These are phyloP conservation scores for Planococcus citri DNA, from an alignment of 1,140 invertebrate species.

Conservation along the genomic window DNA sequence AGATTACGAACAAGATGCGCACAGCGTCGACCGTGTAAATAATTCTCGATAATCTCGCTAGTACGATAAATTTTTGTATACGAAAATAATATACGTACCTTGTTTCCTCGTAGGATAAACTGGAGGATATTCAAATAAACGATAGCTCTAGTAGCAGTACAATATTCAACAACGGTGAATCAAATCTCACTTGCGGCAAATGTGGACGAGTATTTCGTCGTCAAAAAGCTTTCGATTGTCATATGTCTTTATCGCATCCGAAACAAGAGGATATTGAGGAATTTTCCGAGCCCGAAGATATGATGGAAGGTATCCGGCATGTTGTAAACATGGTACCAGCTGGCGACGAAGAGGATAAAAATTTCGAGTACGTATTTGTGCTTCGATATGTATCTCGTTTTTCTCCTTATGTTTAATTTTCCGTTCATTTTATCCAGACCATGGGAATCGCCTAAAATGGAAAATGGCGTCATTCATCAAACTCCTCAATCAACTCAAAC, in stretches of 20 bases:
- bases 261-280: constrained; percentile 43
- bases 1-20: background rate
- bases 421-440: too few relatives aligned
- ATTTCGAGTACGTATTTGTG: constrained; percentile 21
- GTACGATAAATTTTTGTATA: too few relatives aligned
- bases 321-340: constrained; percentile 37
- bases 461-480: background rate
- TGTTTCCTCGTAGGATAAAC: too few relatives aligned
- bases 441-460: background rate
- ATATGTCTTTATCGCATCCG: constrained; percentile 43
- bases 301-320: constrained; percentile 65
- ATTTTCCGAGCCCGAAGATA: constrained; percentile 67
- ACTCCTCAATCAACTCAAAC: background rate
- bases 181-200: constrained; percentile 34
- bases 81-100: too few relatives aligned
- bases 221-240: constrained; percentile 50
- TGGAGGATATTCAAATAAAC: too few relatives aligned
- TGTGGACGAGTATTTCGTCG: constrained; percentile 50
- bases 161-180: background rate
- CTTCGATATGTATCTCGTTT: background rate
- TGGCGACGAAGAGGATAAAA: constrained; percentile 29
- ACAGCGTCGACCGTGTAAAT: background rate
- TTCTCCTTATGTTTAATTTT: background rate
- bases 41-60: too few relatives aligned
- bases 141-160: too few relatives aligned